Conservation (phyloP, 2,113 vertebrate genomes). For the Passer domesticus region DNA sequence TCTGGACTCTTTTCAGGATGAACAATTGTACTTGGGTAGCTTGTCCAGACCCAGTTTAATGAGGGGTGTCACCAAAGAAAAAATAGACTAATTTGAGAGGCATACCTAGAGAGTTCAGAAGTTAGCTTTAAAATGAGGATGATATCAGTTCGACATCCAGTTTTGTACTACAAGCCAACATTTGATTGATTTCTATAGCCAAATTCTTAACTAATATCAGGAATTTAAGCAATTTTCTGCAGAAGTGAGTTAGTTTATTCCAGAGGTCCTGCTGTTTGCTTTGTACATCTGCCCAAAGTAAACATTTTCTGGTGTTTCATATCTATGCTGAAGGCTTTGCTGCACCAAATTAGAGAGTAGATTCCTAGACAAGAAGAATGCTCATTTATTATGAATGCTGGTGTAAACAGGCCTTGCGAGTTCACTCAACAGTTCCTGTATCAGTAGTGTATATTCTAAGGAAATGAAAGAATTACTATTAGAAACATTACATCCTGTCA, state of each 20-base stretch:
- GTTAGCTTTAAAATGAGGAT: background rate
- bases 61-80: background rate
- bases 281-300: background rate
- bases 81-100: background rate
- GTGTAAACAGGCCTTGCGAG: background rate
- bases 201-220: background rate
- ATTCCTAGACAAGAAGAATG: background rate
- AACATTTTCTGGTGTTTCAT: background rate
- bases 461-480: background rate
- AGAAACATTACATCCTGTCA: background rate
- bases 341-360: background rate
- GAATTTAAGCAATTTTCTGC: background rate
- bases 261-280: background rate
- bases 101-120: background rate
- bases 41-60: background rate
- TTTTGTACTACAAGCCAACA: background rate
- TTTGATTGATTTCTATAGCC: background rate
- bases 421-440: background rate
- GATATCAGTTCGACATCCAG: rapidly evolving
- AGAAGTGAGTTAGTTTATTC: background rate
- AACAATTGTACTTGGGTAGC: background rate
- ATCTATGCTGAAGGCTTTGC: background rate
- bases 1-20: background rate
- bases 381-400: background rate
- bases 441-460: background rate